phyloP scores from a whole-genome alignment of 2,888 invertebrate species.

The Teinopalpus imperialis region DNA sequence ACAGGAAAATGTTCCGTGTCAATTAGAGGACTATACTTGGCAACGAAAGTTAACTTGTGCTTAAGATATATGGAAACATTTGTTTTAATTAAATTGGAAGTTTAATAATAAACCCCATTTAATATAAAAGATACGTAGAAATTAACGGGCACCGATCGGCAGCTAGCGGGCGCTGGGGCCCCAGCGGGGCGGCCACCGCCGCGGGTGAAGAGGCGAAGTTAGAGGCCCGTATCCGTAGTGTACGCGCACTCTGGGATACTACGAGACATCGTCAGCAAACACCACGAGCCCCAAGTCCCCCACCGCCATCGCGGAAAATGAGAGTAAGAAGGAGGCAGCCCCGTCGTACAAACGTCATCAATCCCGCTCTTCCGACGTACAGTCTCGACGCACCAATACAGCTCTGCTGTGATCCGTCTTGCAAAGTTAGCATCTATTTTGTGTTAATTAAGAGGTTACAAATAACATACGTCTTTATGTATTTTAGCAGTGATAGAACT shows the following conservation, averaged over 20 bases:
- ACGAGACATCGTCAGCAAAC: conserved; percentile 32
- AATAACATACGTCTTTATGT: too few relatives aligned
- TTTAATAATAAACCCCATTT: too few relatives aligned
- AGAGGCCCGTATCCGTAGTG: conserved; percentile 56
- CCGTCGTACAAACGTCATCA: conserved; percentile 48
- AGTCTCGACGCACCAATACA: conserved; percentile 63
- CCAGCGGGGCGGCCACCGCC: conserved; percentile 53
- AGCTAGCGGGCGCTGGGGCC: conserved; percentile 79
- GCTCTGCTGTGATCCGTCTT: conserved; percentile 66
- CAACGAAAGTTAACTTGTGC: too few relatives aligned
- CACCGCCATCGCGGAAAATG: conserved; percentile 60
- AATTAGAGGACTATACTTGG: too few relatives aligned
- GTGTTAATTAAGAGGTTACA: not conserved
- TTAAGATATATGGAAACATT: too few relatives aligned
- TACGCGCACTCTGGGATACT: conserved; percentile 53
- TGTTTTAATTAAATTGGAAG: too few relatives aligned
- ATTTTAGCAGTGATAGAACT: too few relatives aligned
- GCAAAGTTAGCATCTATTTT: conserved; percentile 40
- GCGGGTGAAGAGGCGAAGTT: conserved; percentile 51
- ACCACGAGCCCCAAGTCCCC: conserved; percentile 50
- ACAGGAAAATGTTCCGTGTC: too few relatives aligned
- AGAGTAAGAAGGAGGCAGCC: conserved; percentile 66
- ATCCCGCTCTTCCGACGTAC: conserved; percentile 60
- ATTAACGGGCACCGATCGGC: conserved; percentile 74
- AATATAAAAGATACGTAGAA: conserved; percentile 26